A percentile compares a stretch with the other conserved stretches of the same genome.
Evolutionary conservation across 1,140 invertebrate genomes (phyloP).

Genomic region (Homarus americanus): DNA sequence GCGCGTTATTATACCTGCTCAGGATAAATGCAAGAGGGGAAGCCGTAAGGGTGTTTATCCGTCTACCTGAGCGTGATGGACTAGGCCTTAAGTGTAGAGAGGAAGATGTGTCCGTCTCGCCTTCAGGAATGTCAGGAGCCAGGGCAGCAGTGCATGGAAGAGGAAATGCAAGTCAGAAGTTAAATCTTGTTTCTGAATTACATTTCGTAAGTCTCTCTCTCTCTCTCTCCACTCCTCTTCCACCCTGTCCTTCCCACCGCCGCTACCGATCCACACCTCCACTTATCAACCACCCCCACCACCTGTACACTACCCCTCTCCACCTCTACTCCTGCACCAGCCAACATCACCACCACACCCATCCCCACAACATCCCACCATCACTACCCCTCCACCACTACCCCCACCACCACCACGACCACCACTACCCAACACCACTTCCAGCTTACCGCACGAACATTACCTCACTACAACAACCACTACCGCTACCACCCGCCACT

Average conservation of each 20-base stretch:
- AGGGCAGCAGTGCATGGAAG: background rate
- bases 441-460: too few species aligned
- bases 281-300: background rate
- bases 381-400: too few species aligned
- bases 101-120: background rate
- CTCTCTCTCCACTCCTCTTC: background rate
- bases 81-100: background rate
- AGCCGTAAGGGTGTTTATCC: background rate
- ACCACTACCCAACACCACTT: background rate
- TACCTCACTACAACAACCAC: background rate
- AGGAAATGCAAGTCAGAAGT: background rate
- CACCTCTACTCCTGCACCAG: too few species aligned
- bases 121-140: background rate
- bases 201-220: background rate
- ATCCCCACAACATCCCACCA: too few species aligned
- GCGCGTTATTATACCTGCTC: background rate
- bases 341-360: too few species aligned
- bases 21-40: background rate
- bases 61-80: background rate
- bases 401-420: too few species aligned
- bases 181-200: background rate
- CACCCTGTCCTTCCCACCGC: background rate
- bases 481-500: background rate
- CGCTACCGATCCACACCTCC: background rate
- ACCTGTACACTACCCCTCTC: background rate